Evolutionary conservation across 1,140 invertebrate species (phyloP), one percentile per base, ranked within the genome.

Genomic region (Colletes latitarsis): DNA sequence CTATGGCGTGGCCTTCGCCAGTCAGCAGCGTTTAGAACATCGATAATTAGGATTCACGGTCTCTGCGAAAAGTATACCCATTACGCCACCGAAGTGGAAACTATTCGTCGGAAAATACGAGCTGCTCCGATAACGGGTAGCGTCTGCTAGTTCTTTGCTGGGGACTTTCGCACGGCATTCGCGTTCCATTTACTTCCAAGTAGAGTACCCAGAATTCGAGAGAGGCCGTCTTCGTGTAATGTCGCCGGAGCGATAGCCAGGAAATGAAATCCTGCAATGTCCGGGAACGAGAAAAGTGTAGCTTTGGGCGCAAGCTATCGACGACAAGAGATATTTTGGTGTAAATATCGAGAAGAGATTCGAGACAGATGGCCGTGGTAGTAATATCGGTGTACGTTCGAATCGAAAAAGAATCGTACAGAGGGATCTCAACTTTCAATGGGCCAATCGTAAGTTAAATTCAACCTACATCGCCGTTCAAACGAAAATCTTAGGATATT

Each of bases 261-360:
- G 53, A 77, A 77, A 77, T 77, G 64, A 68, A 77, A 77, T 66
- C n/a, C 39, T 6, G 4, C 4, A 21, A 6, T 1, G 52, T 49
- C 53, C 14, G 17, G 10, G 52, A 49, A 6, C 14, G 17, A 6
- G 52, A 67, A 14, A 12, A 41, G 43, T 49, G 64, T n/a, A n/a
- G 30, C 39, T 5, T 6, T 1, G 43, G 10, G 60, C 21, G 3
- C 12, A 63, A 21, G n/a, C 60, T 9, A 30, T 30, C 60, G 4
- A 19, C 49, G 30, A 64, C 0, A 52, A 15, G 43, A 46, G 9
- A 64, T 53, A 19, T 52, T 39, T 21, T 19, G 17, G 19, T 9
- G 46, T 64, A 64, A 58, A 71, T 71, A 58, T 14, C 6, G 8
- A 15, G 21, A 8, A 53, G n/a, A 55, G 15, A 52, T 14, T 15